Base-by-base conservation (phyloP, 2,797 vertebrate genomes). In the Neostethus bicornis region DNA sequence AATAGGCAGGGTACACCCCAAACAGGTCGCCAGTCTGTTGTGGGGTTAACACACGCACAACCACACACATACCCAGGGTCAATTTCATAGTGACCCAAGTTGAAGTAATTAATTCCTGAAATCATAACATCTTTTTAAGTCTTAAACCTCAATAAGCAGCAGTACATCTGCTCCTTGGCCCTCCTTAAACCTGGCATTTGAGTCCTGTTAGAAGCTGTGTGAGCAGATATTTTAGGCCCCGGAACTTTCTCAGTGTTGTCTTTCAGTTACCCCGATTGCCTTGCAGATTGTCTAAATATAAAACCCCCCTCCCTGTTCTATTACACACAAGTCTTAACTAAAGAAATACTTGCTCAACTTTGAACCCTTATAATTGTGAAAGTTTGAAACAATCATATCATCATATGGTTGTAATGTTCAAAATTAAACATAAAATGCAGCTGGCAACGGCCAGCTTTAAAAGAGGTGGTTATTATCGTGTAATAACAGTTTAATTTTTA, bases 231-330 rank as follows among this genome's bases (percentile, higher is more conserved):
- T 90, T 87, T 89, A 60, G 80, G 83, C 77, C 63, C 44, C 34
- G 82, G 74, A 81, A 84, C 81, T 87, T 79, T 79, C 79, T 90
- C 75, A 85, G 89, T 87, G 85, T 91, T 89, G 89, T 91, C 89
- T 92, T 91, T 88, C 89, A 87, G 59, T 73, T 75, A 77, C 84
- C 75, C 83, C 32, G 54, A 65, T 64, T 75, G 77, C 81, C 75
- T 73, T 70, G 63, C 77, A 88, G 79, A 61, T 54, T 51, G 66
- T 68, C 89, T 88, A 92, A 89, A 89, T 87, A 90, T 90, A 90
- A 78, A 38, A 61, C 74, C 57, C 19, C 66, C 60, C 67, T 52
- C 42, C 52, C 19, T 37, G 32, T 45, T 23, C 8, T 52, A 19
- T 67, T 11, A 14, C 43, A 43, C 45, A 14, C 44, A 49, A 66